Evolutionary conservation across 2,888 invertebrate genomes (phyloP).

Genomic region (Argynnis bischoffii): DNA sequence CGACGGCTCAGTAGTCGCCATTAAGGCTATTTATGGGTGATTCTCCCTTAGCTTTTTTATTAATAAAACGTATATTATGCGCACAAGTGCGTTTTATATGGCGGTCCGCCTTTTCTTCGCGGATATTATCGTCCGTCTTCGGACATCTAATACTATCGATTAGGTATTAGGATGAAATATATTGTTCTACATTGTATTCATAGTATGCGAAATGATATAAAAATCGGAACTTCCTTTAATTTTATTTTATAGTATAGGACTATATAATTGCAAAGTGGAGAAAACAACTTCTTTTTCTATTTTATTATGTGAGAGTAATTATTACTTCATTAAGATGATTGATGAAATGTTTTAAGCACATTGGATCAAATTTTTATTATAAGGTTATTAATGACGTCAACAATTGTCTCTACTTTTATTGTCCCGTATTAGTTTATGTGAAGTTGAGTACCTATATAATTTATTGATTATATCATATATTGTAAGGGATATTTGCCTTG

Average conservation of each 20-base stretch:
- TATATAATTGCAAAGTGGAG: too few relatives aligned
- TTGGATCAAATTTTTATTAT: too few relatives aligned
- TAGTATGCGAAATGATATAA: constrained; percentile 11
- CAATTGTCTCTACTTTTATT: too few relatives aligned
- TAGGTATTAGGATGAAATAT: constrained; percentile 52
- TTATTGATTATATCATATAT: background rate
- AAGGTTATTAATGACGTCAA: too few relatives aligned
- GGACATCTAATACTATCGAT: constrained; percentile 75
- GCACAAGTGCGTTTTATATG: constrained; percentile 81
- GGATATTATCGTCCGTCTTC: constrained; percentile 78
- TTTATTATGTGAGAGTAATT: too few relatives aligned
- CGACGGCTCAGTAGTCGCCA: constrained; percentile 75
- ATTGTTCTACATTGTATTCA: constrained; percentile 40
- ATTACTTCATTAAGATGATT: too few relatives aligned
- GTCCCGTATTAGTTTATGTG: too few relatives aligned
- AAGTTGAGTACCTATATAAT: background rate
- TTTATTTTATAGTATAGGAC: background rate
- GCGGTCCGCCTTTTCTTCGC: constrained; percentile 64
- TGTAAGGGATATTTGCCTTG: background rate
- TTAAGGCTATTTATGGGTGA: constrained; percentile 81
- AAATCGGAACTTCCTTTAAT: background rate
- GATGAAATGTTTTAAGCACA: too few relatives aligned
- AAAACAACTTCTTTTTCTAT: too few relatives aligned
- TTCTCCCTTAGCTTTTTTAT: constrained; percentile 78
- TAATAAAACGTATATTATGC: constrained; percentile 83